Base-by-base conservation (phyloP, 2,888 invertebrate species). In the Fragum sueziense region DNA sequence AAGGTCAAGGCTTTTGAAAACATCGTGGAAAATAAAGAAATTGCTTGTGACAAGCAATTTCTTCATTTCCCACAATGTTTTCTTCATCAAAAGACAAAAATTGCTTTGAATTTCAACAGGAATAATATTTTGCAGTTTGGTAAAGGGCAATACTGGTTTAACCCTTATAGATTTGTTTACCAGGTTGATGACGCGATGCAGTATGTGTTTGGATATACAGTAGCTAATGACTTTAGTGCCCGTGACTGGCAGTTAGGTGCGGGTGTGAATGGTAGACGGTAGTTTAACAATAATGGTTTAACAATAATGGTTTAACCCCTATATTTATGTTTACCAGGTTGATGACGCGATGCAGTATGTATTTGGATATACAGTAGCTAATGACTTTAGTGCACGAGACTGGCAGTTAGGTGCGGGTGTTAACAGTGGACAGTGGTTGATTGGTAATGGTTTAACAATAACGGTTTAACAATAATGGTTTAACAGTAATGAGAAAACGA, bases 201-300 rank as follows among this genome's bases (percentile, higher is more conserved):
- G 67, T 95, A 96, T 90, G 95, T 98, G 0, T 96, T 97, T 88
- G 97, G 97, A 0, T 97, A 97, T 91, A 96, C 97, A 0, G 95
- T 97, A 0, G 97, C 97, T 0, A 97, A 97, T 93, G 98, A 98
- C 93, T 96, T 98, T 68, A 96, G 96, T 69, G 97, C 97, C 0
- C 94, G 97, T 54, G 97, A 97, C 91, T 97, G 97, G 97, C 97
- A 97, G 93, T 92, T 93, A 27, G 94, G 95, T 57, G 69, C 78
- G 11, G 86, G 88, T 9, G 85, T 85, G 22, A 97, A 97, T 88
- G 96, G 96, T 20, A 97, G 97, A 1, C 96, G 97, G 90, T 96
- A 96, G 92, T 93, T 97, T n/a, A n/a, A n/a, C n/a, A n/a, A n/a
- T n/a, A n/a, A n/a, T n/a, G n/a, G n/a, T n/a, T n/a, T n/a, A n/a